Base-by-base conservation (phyloP, 1,140 invertebrate species). In the Colletes latitarsis region DNA sequence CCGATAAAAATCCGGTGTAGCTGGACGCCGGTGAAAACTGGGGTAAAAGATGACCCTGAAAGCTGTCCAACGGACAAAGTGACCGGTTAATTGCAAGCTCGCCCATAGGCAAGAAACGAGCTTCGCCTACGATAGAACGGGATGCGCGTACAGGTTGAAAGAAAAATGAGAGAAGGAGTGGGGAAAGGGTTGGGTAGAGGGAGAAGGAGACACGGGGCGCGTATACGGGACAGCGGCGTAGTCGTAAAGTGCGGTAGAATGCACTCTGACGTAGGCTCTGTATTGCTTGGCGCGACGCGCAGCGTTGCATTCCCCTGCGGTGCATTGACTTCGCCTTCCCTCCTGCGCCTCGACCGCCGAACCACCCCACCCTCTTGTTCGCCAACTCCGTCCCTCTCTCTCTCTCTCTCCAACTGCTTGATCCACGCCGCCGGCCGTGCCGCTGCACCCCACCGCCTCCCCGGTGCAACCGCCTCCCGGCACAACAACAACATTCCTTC, bases 401-500 rank as follows among this genome's bases (percentile, higher is more conserved):
- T 49, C 55, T 30, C 19, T 57, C 68, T 30, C 79, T 12, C 78
- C 49, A 4, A n/a, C 55, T 67, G 55, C 76, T 77, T 85, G 83
- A 82, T 88, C 86, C 67, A 82, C 70, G 84, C 85, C 85, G 85
- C 84, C 84, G 73, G 83, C 81, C 81, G 75, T 85, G 70, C 67
- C 80, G 64, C 74, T 69, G 57, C 83, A 19, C 75, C 55, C 79
- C 80, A 73, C 76, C 81, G 72, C 70, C 68, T 52, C 81, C 78
- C 81, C 82, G 85, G 86, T 86, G 89, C 89, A 90, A 90, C 87
- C 83, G 87, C 84, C 85, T 90, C 86, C 88, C 89, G 88, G 86
- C 90, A 91, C 91, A 92, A 92, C 91, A 91, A 92, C 91, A 92
- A 91, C 91, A 92, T 92, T 92, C 91, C 91, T 91, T 89, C 85